Conservation (phyloP, 1,140 invertebrate genomes). For the Drosophila baimaii region DNA sequence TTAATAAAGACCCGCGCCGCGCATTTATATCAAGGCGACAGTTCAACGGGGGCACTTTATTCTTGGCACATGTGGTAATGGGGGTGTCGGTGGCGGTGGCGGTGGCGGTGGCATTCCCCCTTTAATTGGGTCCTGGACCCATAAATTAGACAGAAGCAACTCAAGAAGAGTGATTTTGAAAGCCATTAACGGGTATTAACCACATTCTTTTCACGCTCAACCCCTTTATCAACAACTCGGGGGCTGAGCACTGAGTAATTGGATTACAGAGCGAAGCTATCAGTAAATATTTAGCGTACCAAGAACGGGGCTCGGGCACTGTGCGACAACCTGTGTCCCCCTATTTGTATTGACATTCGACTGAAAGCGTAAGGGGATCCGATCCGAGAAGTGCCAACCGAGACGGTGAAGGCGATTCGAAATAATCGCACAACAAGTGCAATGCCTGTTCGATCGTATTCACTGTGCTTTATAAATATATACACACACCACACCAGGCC, state of each 20-base stretch:
- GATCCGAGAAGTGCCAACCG: constrained; percentile 30
- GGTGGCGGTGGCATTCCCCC: constrained; percentile 8
- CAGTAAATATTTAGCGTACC: constrained; percentile 45
- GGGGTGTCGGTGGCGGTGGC: background rate
- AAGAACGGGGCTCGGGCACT: constrained; percentile 13
- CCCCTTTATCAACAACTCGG: constrained; percentile 21
- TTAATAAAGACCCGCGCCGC: constrained; percentile 58
- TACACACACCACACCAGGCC: background rate
- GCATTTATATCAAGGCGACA: constrained; percentile 51
- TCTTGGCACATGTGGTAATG: constrained; percentile 55
- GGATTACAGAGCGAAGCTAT: constrained; percentile 48
- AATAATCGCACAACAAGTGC: constrained; percentile 58
- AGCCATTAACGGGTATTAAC: constrained; percentile 51
- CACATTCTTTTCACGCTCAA: constrained; percentile 15
- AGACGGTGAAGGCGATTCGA: constrained; percentile 25
- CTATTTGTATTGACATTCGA: constrained; percentile 53
- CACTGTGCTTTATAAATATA: constrained; percentile 5
- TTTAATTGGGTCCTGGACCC: constrained; percentile 51
- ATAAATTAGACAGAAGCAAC: constrained; percentile 35
- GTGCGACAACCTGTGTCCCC: constrained; percentile 32
- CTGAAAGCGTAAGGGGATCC: constrained; percentile 56
- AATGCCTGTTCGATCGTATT: constrained; percentile 41
- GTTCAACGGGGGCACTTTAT: constrained; percentile 52
- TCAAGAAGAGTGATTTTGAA: constrained; percentile 44
- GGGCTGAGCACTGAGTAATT: constrained; percentile 42